Evolutionary conservation across 2,113 vertebrate genomes (phyloP).

Genomic region (Pituophis catenifer): DNA sequence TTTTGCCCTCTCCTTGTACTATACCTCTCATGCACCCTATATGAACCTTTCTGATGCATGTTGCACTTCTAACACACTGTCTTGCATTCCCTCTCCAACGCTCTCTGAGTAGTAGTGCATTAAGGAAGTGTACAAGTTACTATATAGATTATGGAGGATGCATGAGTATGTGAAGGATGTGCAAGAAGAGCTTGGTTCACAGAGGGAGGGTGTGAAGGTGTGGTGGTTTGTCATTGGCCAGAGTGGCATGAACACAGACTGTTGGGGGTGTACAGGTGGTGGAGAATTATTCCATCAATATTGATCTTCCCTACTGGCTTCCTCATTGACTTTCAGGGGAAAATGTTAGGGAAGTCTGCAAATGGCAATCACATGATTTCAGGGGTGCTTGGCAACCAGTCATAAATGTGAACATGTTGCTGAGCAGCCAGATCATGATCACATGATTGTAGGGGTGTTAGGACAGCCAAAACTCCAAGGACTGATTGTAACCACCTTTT

Average conservation of each 20-base stretch:
- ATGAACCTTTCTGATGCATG: background rate
- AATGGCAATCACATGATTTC: background rate
- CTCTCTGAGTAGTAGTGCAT: background rate
- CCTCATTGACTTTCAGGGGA: background rate
- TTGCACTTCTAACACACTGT: background rate
- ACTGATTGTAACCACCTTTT: background rate
- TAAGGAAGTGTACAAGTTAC: background rate
- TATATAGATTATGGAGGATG: background rate
- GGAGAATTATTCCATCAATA: background rate
- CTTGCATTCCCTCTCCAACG: background rate
- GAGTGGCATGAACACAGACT: background rate
- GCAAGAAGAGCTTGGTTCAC: background rate
- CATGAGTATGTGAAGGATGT: background rate
- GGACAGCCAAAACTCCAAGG: background rate
- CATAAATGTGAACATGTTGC: background rate
- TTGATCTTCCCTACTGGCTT: background rate
- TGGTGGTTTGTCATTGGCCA: background rate
- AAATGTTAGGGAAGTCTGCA: background rate
- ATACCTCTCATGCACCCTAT: background rate
- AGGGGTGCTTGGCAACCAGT: background rate
- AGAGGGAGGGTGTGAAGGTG: background rate
- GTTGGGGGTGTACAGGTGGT: background rate
- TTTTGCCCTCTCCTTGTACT: too few species aligned
- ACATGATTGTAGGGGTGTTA: background rate
- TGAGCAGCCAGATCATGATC: background rate